Percentiles rank a stretch among this genome's conserved stretches.
Conservation (phyloP, 2,113 vertebrate genomes). For the Larimichthys polyactis region DNA sequence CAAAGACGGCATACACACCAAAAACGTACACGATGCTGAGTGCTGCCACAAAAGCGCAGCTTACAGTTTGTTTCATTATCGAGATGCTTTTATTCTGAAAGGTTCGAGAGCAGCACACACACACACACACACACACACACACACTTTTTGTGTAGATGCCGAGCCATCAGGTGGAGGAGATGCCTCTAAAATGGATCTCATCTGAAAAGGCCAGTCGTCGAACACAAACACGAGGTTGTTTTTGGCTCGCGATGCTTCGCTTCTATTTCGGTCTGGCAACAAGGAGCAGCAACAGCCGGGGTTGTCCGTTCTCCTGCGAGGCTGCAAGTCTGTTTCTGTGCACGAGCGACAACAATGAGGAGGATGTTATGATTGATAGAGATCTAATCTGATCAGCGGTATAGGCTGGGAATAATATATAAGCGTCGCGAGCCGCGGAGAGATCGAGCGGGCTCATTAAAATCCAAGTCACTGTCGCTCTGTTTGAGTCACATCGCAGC, state of each 20-base stretch:
- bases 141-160: slow-evolving; percentile 56
- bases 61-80: no score
- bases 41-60: no score
- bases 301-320: slow-evolving; percentile 72
- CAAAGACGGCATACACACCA: no score
- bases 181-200: slow-evolving; percentile 68
- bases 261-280: slow-evolving; percentile 77
- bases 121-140: background rate
- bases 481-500: slow-evolving; percentile 64
- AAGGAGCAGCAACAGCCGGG: slow-evolving; percentile 74
- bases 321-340: slow-evolving; percentile 57
- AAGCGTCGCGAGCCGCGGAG: no score
- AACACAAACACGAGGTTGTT: slow-evolving; percentile 77
- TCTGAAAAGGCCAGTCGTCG: slow-evolving; percentile 70
- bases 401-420: slow-evolving; percentile 15
- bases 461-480: slow-evolving; percentile 48
- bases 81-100: no score
- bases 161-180: slow-evolving; percentile 59
- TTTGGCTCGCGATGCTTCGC: slow-evolving; percentile 60
- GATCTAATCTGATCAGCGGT: slow-evolving; percentile 3
- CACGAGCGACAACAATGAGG: slow-evolving; percentile 46
- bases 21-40: no score
- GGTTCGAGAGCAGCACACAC: no score
- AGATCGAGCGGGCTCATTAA: background rate
- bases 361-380: slow-evolving; percentile 36